Conservation (phyloP, 1,140 invertebrate genomes). For the Cotesia glomerata region DNA sequence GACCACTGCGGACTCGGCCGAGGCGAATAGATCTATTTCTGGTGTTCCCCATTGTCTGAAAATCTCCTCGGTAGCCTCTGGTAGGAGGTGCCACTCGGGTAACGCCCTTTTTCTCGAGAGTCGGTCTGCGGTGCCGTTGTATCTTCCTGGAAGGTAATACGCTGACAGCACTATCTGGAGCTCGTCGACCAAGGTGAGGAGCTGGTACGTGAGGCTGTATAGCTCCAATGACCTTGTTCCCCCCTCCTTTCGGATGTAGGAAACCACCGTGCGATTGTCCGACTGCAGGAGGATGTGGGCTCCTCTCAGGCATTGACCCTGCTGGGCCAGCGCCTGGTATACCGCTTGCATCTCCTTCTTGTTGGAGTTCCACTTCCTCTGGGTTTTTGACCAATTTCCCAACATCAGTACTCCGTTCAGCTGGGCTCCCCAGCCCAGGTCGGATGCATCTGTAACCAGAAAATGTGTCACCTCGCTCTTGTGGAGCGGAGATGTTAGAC, state of each 20-base stretch:
- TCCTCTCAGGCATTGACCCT: constrained; percentile 17
- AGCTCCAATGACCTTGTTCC: constrained; percentile 47
- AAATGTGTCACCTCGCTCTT: constrained; percentile 4
- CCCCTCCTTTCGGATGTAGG: constrained; percentile 48
- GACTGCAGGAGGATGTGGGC: constrained; percentile 36
- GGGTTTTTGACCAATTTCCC: constrained; percentile 24
- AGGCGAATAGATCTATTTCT: constrained; percentile 51
- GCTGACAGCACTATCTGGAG: constrained; percentile 39
- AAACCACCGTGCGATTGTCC: constrained; percentile 38
- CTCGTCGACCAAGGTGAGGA: constrained; percentile 39
- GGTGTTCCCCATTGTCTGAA: constrained; percentile 47
- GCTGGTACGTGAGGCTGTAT: constrained; percentile 40
- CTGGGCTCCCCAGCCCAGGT: constrained; percentile 36
- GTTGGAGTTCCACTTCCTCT: constrained; percentile 39
- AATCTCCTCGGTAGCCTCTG: constrained; percentile 30
- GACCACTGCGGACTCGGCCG: constrained; percentile 42
- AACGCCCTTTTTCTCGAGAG: constrained; percentile 38
- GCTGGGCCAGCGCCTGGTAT: constrained; percentile 24
- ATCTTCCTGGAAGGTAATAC: constrained; percentile 38
- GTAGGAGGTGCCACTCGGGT: constrained; percentile 52
- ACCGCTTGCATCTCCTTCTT: constrained; percentile 38
- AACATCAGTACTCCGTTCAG: constrained; percentile 27
- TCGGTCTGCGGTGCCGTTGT: constrained; percentile 46
- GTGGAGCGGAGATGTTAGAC: background rate
- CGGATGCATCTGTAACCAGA: constrained; percentile 30